Base-by-base conservation (phyloP, 2,888 invertebrate genomes). In the Drosophila setosimentum region DNA sequence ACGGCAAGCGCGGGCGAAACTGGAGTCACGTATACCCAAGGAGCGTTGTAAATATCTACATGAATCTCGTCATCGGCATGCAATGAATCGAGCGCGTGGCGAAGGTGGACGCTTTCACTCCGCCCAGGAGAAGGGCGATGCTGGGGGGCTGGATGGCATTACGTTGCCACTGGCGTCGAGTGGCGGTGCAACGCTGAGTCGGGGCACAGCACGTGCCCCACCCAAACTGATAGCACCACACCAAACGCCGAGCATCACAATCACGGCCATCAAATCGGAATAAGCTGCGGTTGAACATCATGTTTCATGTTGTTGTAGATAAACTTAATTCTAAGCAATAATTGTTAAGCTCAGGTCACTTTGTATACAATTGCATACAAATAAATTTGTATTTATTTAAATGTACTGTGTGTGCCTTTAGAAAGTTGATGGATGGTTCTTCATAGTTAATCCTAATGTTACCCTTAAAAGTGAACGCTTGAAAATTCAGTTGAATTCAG, bases 11-110 rank as follows among this genome's bases (percentile, higher is more conserved):
- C 93, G 99, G 59, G 99, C 99, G 3, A 98, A 98, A 93, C 94
- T 99, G 51, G 99, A 99, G 93, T 97, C 98, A 2, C 97, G 98
- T 93, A 99, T 99, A 92, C 98, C 99, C 4, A 99, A 99, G 94
- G 98, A 98, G 92, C 94, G 99, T 92, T 97, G 98, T 80, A 99
- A 99, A 96, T 99, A 99, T 92, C 94, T 99, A n/a, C 99, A 99
- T 91, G 99, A 99, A 93, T 99, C 99, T 0, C 94, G 99, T 51
- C 99, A 99, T 93, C 95, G 97, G 75, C 99, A 99, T 92, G 99
- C 99, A 0, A 98, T 99, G 98, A 99, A 99, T 93, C 95, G 99
- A 90, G 97, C 98, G 91, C 95, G 99, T 63, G 99, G 99, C 1
- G 98, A 99, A 94, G 99, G 99, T 21, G 99, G 99, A 6, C 95